Percentiles rank a stretch among this genome's conserved stretches.
These are phyloP conservation scores for Himalopsyche anomala DNA, from an alignment of 2,888 invertebrate genomes.

Conservation along the genomic window DNA sequence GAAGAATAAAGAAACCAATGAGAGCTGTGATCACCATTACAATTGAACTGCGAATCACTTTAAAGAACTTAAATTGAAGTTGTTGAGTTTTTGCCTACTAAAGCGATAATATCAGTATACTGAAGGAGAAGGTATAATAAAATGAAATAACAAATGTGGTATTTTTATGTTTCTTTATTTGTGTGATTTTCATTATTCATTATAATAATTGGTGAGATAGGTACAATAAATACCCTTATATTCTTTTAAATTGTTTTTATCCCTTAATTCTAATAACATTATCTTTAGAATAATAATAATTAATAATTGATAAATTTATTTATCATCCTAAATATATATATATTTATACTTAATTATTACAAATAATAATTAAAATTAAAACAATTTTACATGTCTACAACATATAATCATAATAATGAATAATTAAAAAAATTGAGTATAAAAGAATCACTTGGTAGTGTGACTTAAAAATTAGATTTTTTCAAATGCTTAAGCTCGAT, in stretches of 20 bases:
- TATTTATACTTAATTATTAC: conserved; percentile 45
- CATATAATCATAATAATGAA: conserved; percentile 34
- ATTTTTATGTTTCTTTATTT: conserved; percentile 55
- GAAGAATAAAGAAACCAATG: too few species aligned
- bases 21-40: too few species aligned
- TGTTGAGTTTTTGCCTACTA: too few species aligned
- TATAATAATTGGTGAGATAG: conserved; percentile 63
- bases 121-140: neutral
- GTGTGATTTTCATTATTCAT: conserved; percentile 58
- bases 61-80: too few species aligned
- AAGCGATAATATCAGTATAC: neutral
- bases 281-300: conserved; percentile 55
- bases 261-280: conserved; percentile 54
- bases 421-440: conserved; percentile 59
- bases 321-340: conserved; percentile 43
- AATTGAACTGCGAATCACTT: too few species aligned
- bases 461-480: conserved; percentile 49
- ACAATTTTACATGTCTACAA: conserved; percentile 57
- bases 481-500: conserved; percentile 62
- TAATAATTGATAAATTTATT: conserved; percentile 63
- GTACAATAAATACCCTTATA: conserved; percentile 63
- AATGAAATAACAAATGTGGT: neutral
- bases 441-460: conserved; percentile 58
- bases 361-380: conserved; percentile 44
- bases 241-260: conserved; percentile 60